Evolutionary conservation across 2,797 vertebrate genomes (phyloP).

Genomic region (Distichodus sexfasciatus): DNA sequence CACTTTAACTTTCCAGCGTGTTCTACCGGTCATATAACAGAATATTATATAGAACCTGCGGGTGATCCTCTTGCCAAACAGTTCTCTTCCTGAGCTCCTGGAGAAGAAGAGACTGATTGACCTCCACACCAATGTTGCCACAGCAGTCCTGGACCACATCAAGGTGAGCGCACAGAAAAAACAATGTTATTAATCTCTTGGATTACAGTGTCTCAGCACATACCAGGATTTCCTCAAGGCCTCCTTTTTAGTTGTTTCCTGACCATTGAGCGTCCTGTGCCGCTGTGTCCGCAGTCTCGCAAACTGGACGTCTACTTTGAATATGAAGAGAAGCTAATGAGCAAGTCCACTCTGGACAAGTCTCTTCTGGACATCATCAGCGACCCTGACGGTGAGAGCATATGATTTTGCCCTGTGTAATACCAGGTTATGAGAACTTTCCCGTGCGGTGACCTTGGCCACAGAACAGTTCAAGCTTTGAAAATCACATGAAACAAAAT

Average conservation of each 20-base stretch:
- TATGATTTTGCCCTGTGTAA: not conserved
- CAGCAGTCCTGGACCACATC: conserved; percentile 96
- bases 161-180: conserved; percentile 74
- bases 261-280: conserved; percentile 10
- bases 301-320: conserved; percentile 98
- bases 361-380: conserved; percentile 96
- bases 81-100: conserved; percentile 95
- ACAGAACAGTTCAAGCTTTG: conserved; percentile 18
- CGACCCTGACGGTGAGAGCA: conserved; percentile 89
- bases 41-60: no score
- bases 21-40: no score
- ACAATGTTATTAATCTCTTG: conserved; percentile 37
- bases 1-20: no score
- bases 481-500: conserved; percentile 38
- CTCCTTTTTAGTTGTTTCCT: conserved; percentile 6
- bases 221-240: conserved; percentile 18
- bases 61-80: conserved; percentile 67
- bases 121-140: conserved; percentile 97
- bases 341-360: conserved; percentile 94
- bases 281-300: conserved; percentile 77
- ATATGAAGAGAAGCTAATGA: conserved; percentile 98
- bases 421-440: not conserved
- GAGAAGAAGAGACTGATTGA: conserved; percentile 98
- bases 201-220: conserved; percentile 35
- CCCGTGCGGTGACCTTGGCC: not conserved